Evolutionary conservation across 1,140 invertebrate species (phyloP).

Genomic region (Pseudomyrmex concolor): DNA sequence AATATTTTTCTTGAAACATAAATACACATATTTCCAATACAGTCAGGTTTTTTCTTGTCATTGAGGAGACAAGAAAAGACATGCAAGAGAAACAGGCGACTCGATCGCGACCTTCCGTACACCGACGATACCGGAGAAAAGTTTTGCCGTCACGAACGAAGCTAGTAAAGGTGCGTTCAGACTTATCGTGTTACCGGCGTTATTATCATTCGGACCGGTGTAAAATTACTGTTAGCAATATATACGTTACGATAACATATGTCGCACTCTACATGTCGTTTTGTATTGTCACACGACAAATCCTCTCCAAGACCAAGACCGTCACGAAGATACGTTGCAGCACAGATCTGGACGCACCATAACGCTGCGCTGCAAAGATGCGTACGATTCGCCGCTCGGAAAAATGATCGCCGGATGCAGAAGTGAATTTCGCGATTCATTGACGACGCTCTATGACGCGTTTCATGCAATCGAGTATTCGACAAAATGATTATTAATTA

Average conservation of each 20-base stretch:
- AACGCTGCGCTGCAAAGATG: not conserved
- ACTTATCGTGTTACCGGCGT: not conserved
- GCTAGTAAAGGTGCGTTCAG: not conserved
- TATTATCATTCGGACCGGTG: too few relatives aligned
- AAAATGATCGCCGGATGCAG: constrained; percentile 8
- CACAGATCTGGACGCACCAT: not conserved
- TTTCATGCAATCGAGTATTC: not conserved
- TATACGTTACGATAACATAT: too few relatives aligned
- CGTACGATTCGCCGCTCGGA: not conserved
- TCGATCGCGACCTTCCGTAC: not conserved
- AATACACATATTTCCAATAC: not conserved
- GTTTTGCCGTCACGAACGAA: not conserved
- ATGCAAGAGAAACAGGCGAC: not conserved
- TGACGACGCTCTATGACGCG: not conserved
- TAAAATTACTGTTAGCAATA: too few relatives aligned
- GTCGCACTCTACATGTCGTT: too few relatives aligned
- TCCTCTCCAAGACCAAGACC: too few relatives aligned
- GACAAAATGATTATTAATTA: too few relatives aligned
- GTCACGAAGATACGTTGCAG: too few relatives aligned
- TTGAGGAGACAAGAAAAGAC: not conserved
- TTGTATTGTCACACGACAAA: too few relatives aligned
- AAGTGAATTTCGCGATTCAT: constrained; percentile 15
- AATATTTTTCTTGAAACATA: not conserved
- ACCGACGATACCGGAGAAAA: not conserved
- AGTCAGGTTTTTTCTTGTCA: not conserved